These are phyloP conservation scores for Schizopygopsis malacanthus DNA, from an alignment of 2,797 vertebrate genomes.

Conservation along the genomic window DNA sequence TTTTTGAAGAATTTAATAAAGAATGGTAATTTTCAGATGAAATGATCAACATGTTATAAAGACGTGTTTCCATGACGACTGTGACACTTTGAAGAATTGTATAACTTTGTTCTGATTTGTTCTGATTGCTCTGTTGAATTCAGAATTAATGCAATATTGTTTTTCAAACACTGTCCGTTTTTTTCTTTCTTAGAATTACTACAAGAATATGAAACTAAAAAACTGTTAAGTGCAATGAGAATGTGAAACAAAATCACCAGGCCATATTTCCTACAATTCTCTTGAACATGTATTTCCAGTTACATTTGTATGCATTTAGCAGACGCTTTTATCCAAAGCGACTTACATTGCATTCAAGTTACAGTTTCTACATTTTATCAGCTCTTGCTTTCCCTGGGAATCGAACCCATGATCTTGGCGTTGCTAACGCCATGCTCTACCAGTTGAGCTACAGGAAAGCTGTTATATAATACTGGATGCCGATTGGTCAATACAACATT, in stretches of 20 bases:
- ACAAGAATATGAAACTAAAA: not conserved
- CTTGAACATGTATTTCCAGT: not conserved
- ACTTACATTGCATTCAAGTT: no score
- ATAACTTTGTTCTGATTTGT: not conserved
- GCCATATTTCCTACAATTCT: not conserved
- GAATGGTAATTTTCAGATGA: not conserved
- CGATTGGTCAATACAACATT: not conserved
- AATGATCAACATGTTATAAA: slow-evolving; percentile 24
- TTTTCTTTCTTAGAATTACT: not conserved
- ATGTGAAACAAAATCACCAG: not conserved
- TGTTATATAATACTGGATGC: not conserved
- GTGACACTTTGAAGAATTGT: slow-evolving; percentile 38
- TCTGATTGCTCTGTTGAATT: not conserved
- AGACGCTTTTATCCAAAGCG: no score
- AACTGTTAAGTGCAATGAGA: not conserved
- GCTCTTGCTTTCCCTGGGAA: no score
- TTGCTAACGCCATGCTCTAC: no score
- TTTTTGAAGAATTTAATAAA: slow-evolving; percentile 18
- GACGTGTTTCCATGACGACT: slow-evolving; percentile 79
- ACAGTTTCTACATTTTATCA: no score
- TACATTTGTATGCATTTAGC: no score
- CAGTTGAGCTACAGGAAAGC: no score
- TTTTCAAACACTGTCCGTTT: not conserved
- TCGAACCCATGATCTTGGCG: no score
- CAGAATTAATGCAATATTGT: not conserved